Conservation (phyloP, 2,797 vertebrate genomes). For the Sternotherus odoratus region DNA sequence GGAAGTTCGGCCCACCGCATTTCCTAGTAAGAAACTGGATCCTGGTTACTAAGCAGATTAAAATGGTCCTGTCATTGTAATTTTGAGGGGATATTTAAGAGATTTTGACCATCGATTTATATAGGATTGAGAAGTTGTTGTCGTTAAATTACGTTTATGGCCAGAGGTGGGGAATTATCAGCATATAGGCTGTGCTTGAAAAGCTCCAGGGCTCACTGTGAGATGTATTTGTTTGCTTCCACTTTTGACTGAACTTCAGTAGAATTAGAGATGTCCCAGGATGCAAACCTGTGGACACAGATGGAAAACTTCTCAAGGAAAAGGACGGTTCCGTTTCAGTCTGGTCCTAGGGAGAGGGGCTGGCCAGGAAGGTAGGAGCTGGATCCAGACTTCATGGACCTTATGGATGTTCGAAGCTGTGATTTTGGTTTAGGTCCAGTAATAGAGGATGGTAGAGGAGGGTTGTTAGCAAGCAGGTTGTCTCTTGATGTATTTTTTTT, state of each 20-base stretch:
- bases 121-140: neutral
- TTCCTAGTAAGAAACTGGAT: neutral
- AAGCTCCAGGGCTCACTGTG: neutral
- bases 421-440: neutral
- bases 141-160: neutral
- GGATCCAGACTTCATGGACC: neutral
- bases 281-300: neutral
- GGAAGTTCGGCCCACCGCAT: neutral
- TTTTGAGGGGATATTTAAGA: neutral
- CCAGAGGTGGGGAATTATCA: neutral
- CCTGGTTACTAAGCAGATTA: neutral
- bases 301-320: neutral
- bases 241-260: neutral
- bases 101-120: neutral
- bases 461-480: neutral
- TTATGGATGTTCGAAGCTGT: neutral
- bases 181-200: neutral
- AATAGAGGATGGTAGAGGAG: neutral
- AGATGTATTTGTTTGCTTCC: neutral
- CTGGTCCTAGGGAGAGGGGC: neutral
- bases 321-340: neutral
- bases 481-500: neutral
- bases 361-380: neutral
- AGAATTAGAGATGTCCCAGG: neutral
- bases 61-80: neutral